Evolutionary conservation across 2,888 invertebrate genomes (phyloP).

Genomic region (Apodemia hepburni): DNA sequence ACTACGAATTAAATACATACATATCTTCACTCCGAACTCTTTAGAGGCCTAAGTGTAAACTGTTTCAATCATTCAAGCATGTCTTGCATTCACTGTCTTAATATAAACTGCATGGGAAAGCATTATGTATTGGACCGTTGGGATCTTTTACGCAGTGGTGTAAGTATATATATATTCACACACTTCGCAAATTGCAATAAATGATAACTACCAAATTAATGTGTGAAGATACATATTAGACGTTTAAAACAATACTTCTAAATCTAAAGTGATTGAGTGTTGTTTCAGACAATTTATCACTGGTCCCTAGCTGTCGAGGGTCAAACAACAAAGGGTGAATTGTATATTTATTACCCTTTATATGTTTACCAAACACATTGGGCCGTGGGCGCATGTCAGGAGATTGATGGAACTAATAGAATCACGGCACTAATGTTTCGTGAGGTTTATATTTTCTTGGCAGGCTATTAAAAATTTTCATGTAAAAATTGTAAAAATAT

Average conservation of each 20-base stretch:
- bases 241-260: constrained; percentile 6
- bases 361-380: constrained; percentile 14
- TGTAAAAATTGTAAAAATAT: too few relatives aligned
- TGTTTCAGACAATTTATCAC: constrained; percentile 8
- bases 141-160: too few relatives aligned
- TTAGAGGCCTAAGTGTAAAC: too few relatives aligned
- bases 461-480: neutral
- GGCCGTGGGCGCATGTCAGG: neutral
- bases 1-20: too few relatives aligned
- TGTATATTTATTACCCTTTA: constrained; percentile 15
- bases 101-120: too few relatives aligned
- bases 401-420: constrained; percentile 11
- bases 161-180: too few relatives aligned
- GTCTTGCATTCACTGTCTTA: too few relatives aligned
- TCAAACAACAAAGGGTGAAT: constrained; percentile 15
- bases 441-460: neutral
- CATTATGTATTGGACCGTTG: too few relatives aligned
- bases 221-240: neutral
- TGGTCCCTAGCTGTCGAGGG: constrained; percentile 4
- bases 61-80: too few relatives aligned
- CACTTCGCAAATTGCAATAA: too few relatives aligned
- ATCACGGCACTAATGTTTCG: neutral
- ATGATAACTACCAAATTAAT: neutral
- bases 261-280: constrained; percentile 13
- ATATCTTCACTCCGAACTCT: too few relatives aligned